A percentile compares a stretch with the other conserved stretches of the same genome.
Conservation (phyloP, 2,797 vertebrate genomes). For the Acanthornis magna region DNA sequence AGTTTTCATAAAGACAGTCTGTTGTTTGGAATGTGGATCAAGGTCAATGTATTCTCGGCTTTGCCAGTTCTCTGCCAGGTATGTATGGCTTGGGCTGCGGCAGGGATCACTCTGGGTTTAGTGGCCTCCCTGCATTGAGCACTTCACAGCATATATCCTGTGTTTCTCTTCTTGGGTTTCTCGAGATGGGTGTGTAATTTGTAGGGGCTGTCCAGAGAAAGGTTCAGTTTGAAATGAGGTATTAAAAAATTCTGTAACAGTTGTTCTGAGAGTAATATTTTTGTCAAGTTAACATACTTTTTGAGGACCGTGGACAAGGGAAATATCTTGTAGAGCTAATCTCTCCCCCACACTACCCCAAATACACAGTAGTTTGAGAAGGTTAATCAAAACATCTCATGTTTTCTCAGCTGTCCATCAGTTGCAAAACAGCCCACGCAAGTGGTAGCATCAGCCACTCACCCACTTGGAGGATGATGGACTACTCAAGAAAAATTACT, state of each 20-base stretch:
- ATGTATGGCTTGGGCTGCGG: background rate
- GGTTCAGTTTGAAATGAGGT: background rate
- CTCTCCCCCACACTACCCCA: background rate
- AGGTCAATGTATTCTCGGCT: background rate
- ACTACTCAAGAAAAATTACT: background rate
- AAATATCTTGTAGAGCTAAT: background rate
- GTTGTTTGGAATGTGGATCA: background rate
- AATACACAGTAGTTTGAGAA: background rate
- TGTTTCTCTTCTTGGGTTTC: background rate
- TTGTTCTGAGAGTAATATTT: background rate
- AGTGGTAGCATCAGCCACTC: background rate
- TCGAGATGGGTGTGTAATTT: rapidly evolving
- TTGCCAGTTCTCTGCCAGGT: background rate
- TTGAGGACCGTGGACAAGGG: background rate
- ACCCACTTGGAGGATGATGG: background rate
- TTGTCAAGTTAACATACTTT: background rate
- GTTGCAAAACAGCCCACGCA: background rate
- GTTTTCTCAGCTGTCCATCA: background rate
- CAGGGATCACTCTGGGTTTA: background rate
- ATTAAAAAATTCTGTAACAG: background rate
- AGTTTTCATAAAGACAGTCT: background rate
- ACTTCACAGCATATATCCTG: rapidly evolving
- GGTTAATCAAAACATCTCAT: background rate
- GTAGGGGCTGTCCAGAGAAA: background rate
- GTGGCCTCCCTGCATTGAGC: background rate